These are phyloP conservation scores for Pseudoatta argentina DNA, from an alignment of 1,140 invertebrate species.

Conservation along the genomic window DNA sequence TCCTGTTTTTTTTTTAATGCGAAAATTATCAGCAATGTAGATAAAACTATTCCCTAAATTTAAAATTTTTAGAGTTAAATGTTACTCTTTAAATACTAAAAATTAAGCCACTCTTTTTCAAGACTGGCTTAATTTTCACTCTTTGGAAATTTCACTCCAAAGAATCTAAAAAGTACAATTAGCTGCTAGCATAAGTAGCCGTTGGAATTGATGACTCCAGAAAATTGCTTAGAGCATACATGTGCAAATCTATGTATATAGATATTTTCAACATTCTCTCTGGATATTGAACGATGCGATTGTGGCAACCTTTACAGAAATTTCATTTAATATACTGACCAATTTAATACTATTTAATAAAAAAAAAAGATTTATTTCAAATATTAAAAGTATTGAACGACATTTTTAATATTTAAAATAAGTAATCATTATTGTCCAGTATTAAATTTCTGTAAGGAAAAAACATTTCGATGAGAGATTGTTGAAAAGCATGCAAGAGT, in stretches of 20 bases:
- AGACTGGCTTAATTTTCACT: too few relatives aligned
- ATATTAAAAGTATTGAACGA: too few relatives aligned
- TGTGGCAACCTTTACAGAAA: too few relatives aligned
- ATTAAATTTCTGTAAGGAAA: neutral
- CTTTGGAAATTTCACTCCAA: too few relatives aligned
- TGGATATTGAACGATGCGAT: constrained; percentile 1
- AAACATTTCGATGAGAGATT: neutral
- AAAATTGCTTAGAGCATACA: constrained; percentile 55
- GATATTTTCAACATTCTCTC: constrained; percentile 11
- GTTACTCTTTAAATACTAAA: too few relatives aligned
- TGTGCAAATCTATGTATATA: constrained; percentile 37
- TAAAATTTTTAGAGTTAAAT: too few relatives aligned
- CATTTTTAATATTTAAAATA: too few relatives aligned
- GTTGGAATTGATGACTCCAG: constrained; percentile 67
- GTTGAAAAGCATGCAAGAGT: constrained; percentile 17
- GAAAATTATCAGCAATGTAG: constrained; percentile 40
- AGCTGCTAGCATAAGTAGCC: constrained; percentile 43
- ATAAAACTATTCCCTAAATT: neutral
- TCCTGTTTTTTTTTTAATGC: neutral
- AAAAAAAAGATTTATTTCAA: too few relatives aligned
- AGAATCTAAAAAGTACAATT: neutral
- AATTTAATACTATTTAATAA: too few relatives aligned
- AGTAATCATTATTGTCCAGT: too few relatives aligned
- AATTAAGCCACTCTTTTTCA: too few relatives aligned
- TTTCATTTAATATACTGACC: too few relatives aligned